phyloP scores from a whole-genome alignment of 2,888 invertebrate species.

The Galeruca laticollis region DNA sequence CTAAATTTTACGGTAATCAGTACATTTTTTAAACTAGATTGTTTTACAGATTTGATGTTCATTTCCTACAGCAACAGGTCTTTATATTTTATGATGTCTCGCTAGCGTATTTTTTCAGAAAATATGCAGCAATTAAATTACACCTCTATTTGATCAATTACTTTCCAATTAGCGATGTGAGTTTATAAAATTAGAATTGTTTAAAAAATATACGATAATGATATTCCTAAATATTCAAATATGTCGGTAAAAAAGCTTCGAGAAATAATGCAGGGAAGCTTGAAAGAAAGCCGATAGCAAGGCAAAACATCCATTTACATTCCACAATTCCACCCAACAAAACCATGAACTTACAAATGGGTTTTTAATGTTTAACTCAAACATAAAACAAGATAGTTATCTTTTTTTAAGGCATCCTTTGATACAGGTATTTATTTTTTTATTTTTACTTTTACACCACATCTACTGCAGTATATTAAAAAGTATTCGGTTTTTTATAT shows the following conservation, averaged over 20 bases:
- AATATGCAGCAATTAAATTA: too few species aligned
- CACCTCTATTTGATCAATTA: too few species aligned
- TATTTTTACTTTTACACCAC: conserved; percentile 10
- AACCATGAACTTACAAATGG: conserved; percentile 36
- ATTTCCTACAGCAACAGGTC: too few species aligned
- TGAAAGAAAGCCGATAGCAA: conserved; percentile 22
- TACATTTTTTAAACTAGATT: too few species aligned
- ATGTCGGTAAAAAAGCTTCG: background rate
- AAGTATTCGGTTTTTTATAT: background rate
- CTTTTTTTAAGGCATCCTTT: conserved; percentile 5
- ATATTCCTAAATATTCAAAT: background rate
- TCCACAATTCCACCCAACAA: conserved; percentile 27
- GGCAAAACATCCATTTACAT: conserved; percentile 28
- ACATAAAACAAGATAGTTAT: conserved; percentile 35
- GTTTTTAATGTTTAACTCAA: conserved; percentile 43
- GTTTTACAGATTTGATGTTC: too few species aligned
- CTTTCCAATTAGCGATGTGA: too few species aligned
- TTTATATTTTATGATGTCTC: too few species aligned
- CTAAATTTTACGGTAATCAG: too few species aligned
- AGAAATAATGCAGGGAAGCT: background rate
- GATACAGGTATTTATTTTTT: conserved; percentile 16
- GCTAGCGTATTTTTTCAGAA: too few species aligned
- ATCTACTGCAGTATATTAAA: background rate
- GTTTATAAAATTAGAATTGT: too few species aligned
- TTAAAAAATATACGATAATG: background rate